A percentile compares a stretch with the other conserved stretches of the same genome.
These are phyloP conservation scores for Temnothorax curvispinosus DNA, from an alignment of 1,140 invertebrate genomes.

Conservation along the genomic window DNA sequence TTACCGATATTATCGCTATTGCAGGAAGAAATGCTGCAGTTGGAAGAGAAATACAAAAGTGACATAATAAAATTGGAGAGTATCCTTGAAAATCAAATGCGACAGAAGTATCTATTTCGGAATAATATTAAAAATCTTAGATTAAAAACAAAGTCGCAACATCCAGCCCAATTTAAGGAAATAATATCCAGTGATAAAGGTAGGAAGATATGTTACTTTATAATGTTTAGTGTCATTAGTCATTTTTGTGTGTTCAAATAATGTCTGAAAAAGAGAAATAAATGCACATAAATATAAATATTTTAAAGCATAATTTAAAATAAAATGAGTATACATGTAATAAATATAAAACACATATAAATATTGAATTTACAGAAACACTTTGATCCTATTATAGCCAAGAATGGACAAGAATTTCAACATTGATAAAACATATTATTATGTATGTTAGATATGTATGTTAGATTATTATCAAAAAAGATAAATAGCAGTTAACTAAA, in stretches of 20 bases:
- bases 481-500: conserved; percentile 22
- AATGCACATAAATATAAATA: neutral
- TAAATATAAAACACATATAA: conserved; percentile 9
- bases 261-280: neutral
- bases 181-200: neutral
- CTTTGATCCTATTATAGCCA: neutral
- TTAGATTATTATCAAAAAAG: neutral
- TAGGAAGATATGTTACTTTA: neutral
- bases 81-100: conserved; percentile 74
- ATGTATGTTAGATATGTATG: too few relatives aligned
- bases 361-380: conserved; percentile 22
- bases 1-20: conserved; percentile 26
- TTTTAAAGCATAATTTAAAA: neutral
- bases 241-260: neutral
- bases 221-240: neutral
- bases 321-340: neutral
- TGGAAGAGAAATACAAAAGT: conserved; percentile 68
- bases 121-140: conserved; percentile 78
- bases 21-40: conserved; percentile 73
- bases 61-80: conserved; percentile 73
- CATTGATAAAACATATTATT: neutral
- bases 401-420: neutral
- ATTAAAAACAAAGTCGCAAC: conserved; percentile 66
- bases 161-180: neutral
- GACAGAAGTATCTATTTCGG: conserved; percentile 75